Conservation (phyloP, 2,888 invertebrate species). For the Notodonta ziczac region DNA sequence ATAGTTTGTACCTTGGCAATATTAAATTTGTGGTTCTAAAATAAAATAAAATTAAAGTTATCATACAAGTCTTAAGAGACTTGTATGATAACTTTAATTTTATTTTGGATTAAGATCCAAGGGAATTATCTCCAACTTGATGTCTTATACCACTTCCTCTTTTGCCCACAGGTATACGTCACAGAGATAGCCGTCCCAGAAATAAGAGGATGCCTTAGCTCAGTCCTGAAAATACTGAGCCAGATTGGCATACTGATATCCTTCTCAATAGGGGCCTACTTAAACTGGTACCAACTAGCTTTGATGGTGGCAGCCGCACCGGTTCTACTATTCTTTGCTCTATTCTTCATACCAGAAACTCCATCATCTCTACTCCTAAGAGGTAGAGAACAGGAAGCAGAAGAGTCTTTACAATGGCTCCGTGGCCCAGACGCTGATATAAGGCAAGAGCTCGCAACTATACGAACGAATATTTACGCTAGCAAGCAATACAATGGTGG, state of each 20-base stretch:
- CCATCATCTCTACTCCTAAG: slow-evolving; percentile 92
- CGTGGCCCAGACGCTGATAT: slow-evolving; percentile 91
- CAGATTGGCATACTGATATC: slow-evolving; percentile 93
- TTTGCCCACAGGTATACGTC: slow-evolving; percentile 90
- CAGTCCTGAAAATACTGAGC: slow-evolving; percentile 92
- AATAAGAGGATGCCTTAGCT: slow-evolving; percentile 93
- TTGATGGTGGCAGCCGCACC: slow-evolving; percentile 91
- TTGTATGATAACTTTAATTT: no score
- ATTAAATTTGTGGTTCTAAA: no score
- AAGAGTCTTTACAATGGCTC: slow-evolving; percentile 90
- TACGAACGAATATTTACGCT: slow-evolving; percentile 88
- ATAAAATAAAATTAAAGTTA: no score
- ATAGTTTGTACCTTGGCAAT: no score
- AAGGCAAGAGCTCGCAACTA: slow-evolving; percentile 88
- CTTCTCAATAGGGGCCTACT: slow-evolving; percentile 91
- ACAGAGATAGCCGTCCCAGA: slow-evolving; percentile 95
- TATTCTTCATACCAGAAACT: slow-evolving; percentile 93
- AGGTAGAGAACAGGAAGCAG: slow-evolving; percentile 90
- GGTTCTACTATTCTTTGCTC: slow-evolving; percentile 88
- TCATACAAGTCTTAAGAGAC: no score
- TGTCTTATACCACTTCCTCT: slow-evolving; percentile 11
- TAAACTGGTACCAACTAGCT: slow-evolving; percentile 94
- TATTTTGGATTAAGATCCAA: no score
- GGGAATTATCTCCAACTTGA: not conserved
- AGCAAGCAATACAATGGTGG: slow-evolving; percentile 70